Conservation (phyloP, 2,113 vertebrate genomes). For the Thunnus thynnus region DNA sequence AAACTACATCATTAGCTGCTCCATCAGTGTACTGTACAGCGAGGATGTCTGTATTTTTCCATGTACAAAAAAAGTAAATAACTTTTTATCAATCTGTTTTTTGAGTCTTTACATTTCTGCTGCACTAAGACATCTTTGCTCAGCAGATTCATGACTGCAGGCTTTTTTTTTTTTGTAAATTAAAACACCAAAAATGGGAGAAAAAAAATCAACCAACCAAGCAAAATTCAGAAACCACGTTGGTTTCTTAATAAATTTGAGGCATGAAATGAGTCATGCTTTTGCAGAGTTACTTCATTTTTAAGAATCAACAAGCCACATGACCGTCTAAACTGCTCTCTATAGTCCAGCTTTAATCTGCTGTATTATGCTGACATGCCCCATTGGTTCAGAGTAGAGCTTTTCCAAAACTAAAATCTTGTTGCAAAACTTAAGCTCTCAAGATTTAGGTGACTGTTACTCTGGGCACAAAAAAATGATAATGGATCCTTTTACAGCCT, state of each 20-base stretch:
- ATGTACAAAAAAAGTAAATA: slow-evolving; percentile 16
- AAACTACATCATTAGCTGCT: background rate
- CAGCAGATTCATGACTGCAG: too few species aligned
- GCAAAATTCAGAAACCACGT: too few species aligned
- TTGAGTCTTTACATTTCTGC: background rate
- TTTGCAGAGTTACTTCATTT: background rate
- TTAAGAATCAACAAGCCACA: background rate
- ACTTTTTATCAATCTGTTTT: slow-evolving; percentile 4
- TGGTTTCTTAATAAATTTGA: too few species aligned
- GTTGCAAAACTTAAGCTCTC: background rate
- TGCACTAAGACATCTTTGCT: background rate
- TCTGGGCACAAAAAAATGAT: background rate
- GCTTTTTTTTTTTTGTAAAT: too few species aligned
- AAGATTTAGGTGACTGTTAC: background rate
- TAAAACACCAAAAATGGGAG: too few species aligned
- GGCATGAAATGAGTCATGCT: too few species aligned
- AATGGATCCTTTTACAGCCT: too few species aligned
- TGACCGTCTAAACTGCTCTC: background rate
- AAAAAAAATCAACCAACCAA: too few species aligned
- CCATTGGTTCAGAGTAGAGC: too few species aligned
- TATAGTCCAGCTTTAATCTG: background rate
- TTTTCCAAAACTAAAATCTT: background rate
- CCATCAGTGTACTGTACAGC: background rate
- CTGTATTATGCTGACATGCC: background rate
- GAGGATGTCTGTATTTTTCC: background rate